Percentiles rank a stretch among this genome's conserved stretches.
These are phyloP conservation scores for Porphyrio hochstetteri DNA, from an alignment of 2,113 vertebrate species.

Conservation along the genomic window DNA sequence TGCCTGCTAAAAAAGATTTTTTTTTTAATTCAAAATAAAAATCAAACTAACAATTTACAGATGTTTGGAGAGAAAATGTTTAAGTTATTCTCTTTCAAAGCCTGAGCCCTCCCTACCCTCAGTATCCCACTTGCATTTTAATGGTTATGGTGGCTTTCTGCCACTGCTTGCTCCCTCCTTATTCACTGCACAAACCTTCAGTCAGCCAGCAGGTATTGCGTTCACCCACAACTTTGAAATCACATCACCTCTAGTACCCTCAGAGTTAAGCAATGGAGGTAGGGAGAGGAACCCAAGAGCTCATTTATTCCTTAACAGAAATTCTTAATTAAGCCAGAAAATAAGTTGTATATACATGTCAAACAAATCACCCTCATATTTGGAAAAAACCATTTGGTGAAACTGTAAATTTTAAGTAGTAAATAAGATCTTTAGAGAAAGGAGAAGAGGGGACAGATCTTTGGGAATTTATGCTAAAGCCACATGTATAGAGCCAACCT, in stretches of 20 bases:
- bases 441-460: not conserved
- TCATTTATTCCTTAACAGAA: not conserved
- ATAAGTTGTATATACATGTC: not conserved
- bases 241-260: not conserved
- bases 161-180: not conserved
- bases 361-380: not conserved
- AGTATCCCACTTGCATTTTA: slow-evolving; percentile 43
- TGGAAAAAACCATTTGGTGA: not conserved
- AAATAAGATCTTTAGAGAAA: not conserved
- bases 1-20: slow-evolving; percentile 56
- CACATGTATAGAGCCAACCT: not conserved
- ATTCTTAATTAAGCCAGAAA: not conserved
- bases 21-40: slow-evolving; percentile 79
- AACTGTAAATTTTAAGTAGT: not conserved
- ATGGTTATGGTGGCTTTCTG: slow-evolving; percentile 21
- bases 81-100: slow-evolving; percentile 65
- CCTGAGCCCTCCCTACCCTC: slow-evolving; percentile 41
- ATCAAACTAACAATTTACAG: slow-evolving; percentile 78
- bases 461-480: not conserved
- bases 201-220: not conserved
- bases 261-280: not conserved
- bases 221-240: not conserved
- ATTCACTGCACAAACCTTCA: not conserved
- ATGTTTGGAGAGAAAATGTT: slow-evolving; percentile 78
- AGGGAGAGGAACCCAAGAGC: not conserved